These are phyloP conservation scores for Drosophila mayri DNA, from an alignment of 1,140 invertebrate species.

Conservation along the genomic window DNA sequence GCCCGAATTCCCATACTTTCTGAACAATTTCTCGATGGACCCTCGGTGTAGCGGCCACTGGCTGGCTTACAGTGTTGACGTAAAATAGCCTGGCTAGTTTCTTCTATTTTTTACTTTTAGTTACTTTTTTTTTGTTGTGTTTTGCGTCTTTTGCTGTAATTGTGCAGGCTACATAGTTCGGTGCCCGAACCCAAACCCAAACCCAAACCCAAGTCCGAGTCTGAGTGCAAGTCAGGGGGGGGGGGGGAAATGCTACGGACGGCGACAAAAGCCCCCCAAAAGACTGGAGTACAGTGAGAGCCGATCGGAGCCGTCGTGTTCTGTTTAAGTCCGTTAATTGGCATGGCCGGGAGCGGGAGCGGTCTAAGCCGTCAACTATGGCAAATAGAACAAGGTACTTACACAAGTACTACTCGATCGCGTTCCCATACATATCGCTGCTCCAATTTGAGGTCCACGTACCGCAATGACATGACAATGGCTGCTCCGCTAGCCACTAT, in stretches of 20 bases:
- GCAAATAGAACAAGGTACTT: conserved; percentile 31
- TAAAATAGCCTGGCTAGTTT: conserved; percentile 48
- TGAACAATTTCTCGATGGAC: not conserved
- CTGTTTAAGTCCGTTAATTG: conserved; percentile 70
- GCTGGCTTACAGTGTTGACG: conserved; percentile 38
- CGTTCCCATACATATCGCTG: conserved; percentile 34
- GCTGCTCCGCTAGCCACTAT: conserved; percentile 4
- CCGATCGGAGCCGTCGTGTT: conserved; percentile 38
- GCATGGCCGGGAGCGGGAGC: conserved; percentile 42
- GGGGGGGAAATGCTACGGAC: conserved; percentile 41
- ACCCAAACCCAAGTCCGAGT: conserved; percentile 11
- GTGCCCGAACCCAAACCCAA: conserved; percentile 10
- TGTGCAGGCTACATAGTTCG: conserved; percentile 47
- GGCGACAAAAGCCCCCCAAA: conserved; percentile 41
- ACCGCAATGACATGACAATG: conserved; percentile 20
- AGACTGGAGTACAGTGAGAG: conserved; percentile 66
- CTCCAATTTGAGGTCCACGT: conserved; percentile 37
- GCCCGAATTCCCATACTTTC: not conserved
- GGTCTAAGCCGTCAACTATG: conserved; percentile 52
- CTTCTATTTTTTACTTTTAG: conserved; percentile 9
- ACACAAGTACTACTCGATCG: conserved; percentile 25
- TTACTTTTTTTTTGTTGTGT: conserved; percentile 19
- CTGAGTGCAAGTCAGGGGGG: conserved; percentile 40
- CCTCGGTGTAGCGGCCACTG: conserved; percentile 21
- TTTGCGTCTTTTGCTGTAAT: conserved; percentile 18